Evolutionary conservation across 2,113 vertebrate species (phyloP).

Genomic region (Chaenocephalus aceratus): DNA sequence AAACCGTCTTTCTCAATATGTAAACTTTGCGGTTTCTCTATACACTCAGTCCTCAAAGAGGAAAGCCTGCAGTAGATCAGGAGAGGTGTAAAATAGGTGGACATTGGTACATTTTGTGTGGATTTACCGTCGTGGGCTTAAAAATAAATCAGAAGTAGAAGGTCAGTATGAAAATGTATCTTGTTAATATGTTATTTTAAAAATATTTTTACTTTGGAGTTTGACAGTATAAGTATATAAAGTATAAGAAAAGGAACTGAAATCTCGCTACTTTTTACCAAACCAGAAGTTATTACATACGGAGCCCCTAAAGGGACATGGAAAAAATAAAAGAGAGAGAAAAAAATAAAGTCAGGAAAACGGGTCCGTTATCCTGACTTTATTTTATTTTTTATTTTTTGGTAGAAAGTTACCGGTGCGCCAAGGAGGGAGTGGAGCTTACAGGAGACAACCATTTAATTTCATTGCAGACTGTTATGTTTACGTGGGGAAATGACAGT

Average conservation of each 20-base stretch:
- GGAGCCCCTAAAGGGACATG: too few species aligned
- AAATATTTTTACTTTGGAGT: not conserved
- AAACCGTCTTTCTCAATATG: constrained; percentile 41
- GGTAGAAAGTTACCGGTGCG: too few species aligned
- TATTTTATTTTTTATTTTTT: too few species aligned
- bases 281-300: too few species aligned
- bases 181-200: too few species aligned
- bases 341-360: too few species aligned
- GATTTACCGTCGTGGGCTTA: not conserved
- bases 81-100: not conserved
- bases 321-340: too few species aligned
- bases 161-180: constrained; percentile 30
- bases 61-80: not conserved
- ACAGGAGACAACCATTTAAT: too few species aligned
- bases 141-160: constrained; percentile 11
- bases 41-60: not conserved
- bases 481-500: too few species aligned
- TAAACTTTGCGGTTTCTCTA: not conserved
- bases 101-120: not conserved
- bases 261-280: not conserved
- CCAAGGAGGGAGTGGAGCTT: too few species aligned
- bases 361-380: too few species aligned
- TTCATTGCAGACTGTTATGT: too few species aligned
- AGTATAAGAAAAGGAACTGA: not conserved
- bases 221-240: not conserved